Evolutionary conservation across 2,888 invertebrate species (phyloP).

Genomic region (Morpho helenor): DNA sequence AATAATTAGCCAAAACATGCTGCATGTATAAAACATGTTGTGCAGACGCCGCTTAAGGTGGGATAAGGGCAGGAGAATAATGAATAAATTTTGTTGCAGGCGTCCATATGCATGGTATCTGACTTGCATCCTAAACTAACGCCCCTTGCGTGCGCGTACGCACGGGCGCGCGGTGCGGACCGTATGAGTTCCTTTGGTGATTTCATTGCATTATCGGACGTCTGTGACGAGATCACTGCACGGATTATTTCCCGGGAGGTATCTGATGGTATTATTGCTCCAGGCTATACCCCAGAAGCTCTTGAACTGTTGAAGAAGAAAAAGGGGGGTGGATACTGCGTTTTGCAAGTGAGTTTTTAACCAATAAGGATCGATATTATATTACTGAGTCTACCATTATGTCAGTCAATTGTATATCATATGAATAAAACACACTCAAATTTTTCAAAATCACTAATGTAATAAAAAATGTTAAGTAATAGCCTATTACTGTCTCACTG

Average conservation of each 20-base stretch:
- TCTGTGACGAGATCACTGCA: conserved; percentile 94
- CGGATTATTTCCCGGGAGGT: conserved; percentile 95
- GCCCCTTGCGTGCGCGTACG: conserved; percentile 94
- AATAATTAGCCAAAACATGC: no score
- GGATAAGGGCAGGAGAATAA: no score
- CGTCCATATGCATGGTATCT: conserved; percentile 95
- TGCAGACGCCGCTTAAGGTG: no score
- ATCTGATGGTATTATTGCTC: conserved; percentile 99
- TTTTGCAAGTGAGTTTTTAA: conserved; percentile 82
- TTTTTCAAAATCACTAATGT: no score
- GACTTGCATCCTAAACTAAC: conserved; percentile 87
- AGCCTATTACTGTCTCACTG: no score
- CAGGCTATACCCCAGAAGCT: conserved; percentile 91
- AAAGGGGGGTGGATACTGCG: conserved; percentile 95
- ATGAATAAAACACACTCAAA: no score
- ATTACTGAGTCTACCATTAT: no score
- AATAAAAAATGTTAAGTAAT: no score
- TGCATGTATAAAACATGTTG: no score
- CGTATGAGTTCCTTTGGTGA: conserved; percentile 99
- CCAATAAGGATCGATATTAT: background rate
- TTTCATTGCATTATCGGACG: conserved; percentile 95
- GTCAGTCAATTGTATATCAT: no score
- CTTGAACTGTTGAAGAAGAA: conserved; percentile 93
- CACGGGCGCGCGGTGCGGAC: conserved; percentile 97
- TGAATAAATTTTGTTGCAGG: conserved; percentile 65